Base-by-base conservation (phyloP, 2,113 vertebrate species). In the Axis porcinus region DNA sequence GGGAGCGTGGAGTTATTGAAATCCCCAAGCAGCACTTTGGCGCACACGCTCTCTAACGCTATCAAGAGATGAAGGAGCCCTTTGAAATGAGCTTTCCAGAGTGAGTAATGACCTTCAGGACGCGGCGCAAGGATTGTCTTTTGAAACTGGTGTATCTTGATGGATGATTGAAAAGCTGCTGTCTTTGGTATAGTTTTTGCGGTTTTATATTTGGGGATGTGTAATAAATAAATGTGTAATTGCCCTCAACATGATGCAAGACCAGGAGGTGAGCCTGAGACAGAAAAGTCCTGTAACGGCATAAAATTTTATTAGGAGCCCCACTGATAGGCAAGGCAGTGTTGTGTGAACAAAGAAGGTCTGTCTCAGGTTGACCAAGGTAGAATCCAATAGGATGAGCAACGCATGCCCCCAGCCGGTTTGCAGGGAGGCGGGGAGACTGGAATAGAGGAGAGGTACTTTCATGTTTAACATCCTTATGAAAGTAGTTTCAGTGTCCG, bases 211-310 rank as follows among this genome's bases (percentile, higher is more conserved):
- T 97, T 96, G 96, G 88, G 89, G 97, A 89, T 87, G 93, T 95
- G 93, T 97, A 98, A 98, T 98, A 98, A 98, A 98, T 98, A 98
- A 97, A 98, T 96, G 96, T 96, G 98, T 98, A 97, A 98, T 98
- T 97, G 98, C 97, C 94, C 97, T 95, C 94, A 70, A 94, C 97
- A 91, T 97, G 97, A 97, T 97, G 85, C 93, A 97, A 79, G 97
- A 92, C 93, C 96, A 79, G 89, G 87, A 95, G 81, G 96, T 86
- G 92, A 97, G 74, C 81, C 93, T 45, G 91, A 95, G 95, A 96
- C 97, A 97, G 97, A 85, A 94, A 97, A 98, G 91, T 96, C 97
- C 96, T 97, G 12, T 57, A 57, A 85, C 86, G 90, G 95, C 96
- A 97, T 97, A 94, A 98, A 97, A 96, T 97, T 97, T 90, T 94